Evolutionary conservation across 2,113 vertebrate genomes (phyloP).

Genomic region (Aldabrachelys gigantea): DNA sequence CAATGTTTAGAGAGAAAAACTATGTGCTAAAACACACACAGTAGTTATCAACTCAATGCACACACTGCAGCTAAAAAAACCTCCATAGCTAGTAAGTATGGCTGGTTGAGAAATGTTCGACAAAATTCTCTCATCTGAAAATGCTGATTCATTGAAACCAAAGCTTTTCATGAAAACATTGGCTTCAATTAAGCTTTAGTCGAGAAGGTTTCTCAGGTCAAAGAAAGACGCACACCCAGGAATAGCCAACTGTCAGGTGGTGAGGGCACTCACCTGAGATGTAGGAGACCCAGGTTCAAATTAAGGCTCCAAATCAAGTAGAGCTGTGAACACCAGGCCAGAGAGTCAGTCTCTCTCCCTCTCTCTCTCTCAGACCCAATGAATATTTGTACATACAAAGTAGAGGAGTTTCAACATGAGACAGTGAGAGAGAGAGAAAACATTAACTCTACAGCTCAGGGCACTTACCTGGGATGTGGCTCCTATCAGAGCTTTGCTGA

Average conservation of each 20-base stretch:
- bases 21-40: neutral
- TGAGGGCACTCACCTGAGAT: neutral
- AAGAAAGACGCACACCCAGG: neutral
- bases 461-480: neutral
- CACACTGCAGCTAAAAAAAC: neutral
- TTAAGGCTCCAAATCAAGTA: neutral
- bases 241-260: neutral
- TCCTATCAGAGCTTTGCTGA: neutral
- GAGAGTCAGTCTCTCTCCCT: neutral
- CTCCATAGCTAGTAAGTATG: neutral
- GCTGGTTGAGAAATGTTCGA: neutral
- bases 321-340: neutral
- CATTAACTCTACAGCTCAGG: neutral
- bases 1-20: neutral
- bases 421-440: neutral
- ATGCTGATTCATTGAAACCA: neutral
- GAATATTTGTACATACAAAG: neutral
- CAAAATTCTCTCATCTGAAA: neutral
- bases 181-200: neutral
- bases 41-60: neutral
- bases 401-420: neutral
- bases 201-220: neutral
- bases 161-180: neutral
- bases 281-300: neutral
- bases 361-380: neutral